These are phyloP conservation scores for Empidonax alnorum DNA, from an alignment of 2,113 vertebrate genomes.

Conservation along the genomic window DNA sequence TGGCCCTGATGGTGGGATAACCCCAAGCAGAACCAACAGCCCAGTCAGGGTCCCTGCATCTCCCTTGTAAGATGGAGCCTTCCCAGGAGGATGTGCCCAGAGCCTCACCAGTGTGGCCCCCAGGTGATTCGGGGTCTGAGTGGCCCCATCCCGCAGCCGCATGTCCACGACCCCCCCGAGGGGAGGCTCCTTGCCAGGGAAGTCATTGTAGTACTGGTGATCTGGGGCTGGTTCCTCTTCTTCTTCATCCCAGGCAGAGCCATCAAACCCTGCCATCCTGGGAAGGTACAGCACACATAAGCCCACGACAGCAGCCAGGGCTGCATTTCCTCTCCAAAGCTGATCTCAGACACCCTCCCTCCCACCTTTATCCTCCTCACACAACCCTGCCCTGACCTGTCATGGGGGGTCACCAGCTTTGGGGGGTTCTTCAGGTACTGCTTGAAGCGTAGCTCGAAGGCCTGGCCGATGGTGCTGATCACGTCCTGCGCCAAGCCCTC, in stretches of 20 bases:
- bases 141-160: constrained; percentile 79
- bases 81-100: no score
- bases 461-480: constrained; percentile 98
- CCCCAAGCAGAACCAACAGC: not conserved
- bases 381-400: constrained; percentile 80
- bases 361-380: not conserved
- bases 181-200: constrained; percentile 95
- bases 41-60: rapidly evolving
- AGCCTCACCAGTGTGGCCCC: constrained; percentile 89
- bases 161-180: constrained; percentile 93
- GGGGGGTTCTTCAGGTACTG: constrained; percentile 98
- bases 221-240: constrained; percentile 80
- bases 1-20: not conserved
- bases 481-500: constrained; percentile 97
- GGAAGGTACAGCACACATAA: not conserved
- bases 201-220: constrained; percentile 97
- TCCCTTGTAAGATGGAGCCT: not conserved
- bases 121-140: constrained; percentile 74
- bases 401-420: constrained; percentile 94
- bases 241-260: constrained; percentile 96
- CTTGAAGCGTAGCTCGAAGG: constrained; percentile 96
- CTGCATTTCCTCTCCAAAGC: not conserved
- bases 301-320: not conserved
- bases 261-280: constrained; percentile 97
- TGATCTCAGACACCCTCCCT: no score